These are phyloP conservation scores for Elgaria multicarinata DNA, from an alignment of 2,113 vertebrate species.

Conservation along the genomic window DNA sequence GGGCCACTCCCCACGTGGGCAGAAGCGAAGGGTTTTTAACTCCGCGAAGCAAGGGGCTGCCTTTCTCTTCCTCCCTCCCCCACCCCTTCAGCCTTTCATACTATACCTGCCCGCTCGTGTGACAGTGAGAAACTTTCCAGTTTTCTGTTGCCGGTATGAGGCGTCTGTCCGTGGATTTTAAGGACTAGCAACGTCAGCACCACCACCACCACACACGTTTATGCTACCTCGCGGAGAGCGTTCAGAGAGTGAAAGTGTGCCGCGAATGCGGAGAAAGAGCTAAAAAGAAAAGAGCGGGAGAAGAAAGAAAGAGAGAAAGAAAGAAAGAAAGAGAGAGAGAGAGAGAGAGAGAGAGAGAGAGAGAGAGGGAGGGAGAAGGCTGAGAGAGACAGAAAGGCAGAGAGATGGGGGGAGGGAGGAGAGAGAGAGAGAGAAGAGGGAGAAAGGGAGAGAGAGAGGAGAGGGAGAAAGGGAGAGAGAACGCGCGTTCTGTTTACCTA, in stretches of 20 bases:
- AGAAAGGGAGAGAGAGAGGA: no score
- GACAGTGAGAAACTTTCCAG: neutral
- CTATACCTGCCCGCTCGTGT: neutral
- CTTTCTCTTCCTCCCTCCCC: neutral
- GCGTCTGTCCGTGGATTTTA: neutral
- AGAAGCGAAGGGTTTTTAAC: neutral
- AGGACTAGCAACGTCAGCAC: fast-evolving
- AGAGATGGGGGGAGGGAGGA: neutral
- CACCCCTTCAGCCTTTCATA: neutral
- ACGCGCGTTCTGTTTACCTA: constrained; percentile 41
- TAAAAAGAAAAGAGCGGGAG: neutral
- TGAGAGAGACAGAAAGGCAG: no score
- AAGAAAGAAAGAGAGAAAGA: neutral
- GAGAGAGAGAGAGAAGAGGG: no score
- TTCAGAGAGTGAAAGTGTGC: neutral
- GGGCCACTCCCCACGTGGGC: neutral
- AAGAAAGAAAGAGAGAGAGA: neutral
- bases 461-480: neutral
- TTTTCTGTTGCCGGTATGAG: neutral
- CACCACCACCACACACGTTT: neutral
- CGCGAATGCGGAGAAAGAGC: neutral
- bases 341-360: no score
- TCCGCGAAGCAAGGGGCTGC: neutral
- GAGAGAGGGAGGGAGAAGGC: no score
- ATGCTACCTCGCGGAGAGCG: neutral